Base-by-base conservation (phyloP, 2,888 invertebrate species). In the Cantharis flavilabris region DNA sequence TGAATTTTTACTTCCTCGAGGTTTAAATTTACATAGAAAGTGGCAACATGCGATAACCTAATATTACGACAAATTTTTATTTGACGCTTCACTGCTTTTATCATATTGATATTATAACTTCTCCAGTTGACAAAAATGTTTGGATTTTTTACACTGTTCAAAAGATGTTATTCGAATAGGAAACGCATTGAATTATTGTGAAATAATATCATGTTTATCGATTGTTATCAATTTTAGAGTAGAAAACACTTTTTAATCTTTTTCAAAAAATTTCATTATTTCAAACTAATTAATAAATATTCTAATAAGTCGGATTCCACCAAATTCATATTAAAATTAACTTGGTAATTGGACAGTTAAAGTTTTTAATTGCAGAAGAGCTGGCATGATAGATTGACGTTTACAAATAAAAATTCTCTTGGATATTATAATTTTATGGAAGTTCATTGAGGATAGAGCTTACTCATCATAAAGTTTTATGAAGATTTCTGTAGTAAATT, bases 11-110 rank as follows among this genome's bases (percentile, higher is more conserved):
- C 65, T 67, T 67, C n/a, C 26, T 67, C 65, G 65, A 67, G 65
- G 65, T 72, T 72, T 72, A 72, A 72, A 72, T 28, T 72, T 65
- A 65, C 26, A 16, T 26, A 63, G 64, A 72, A 72, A 72, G 63
- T 72, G 28, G 64, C 62, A 72, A 65, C 72, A 72, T 72, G 64
- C 63, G 70, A 70, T 70, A 72, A 72, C 72, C 26, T 28, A 62
- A 72, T 72, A 65, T 30, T 30, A 64, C 30, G 30, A 63, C 62
- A 72, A 62, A 64, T 72, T 72, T 72, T 72, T 62, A 72, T 72
- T 72, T 72, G 30, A 30, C 30, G 72, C 72, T 63, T 63, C 20
- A 62, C 63, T 72, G 72, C 72, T 72, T 30, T 63, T 63, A 72
- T 64, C 64, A 72, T 72, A 72, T 72, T 72, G 72, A 30, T 63